Percentiles rank a stretch among this genome's conserved stretches.
phyloP scores from a whole-genome alignment of 2,888 invertebrate genomes.

The Epinotia bilunana region DNA sequence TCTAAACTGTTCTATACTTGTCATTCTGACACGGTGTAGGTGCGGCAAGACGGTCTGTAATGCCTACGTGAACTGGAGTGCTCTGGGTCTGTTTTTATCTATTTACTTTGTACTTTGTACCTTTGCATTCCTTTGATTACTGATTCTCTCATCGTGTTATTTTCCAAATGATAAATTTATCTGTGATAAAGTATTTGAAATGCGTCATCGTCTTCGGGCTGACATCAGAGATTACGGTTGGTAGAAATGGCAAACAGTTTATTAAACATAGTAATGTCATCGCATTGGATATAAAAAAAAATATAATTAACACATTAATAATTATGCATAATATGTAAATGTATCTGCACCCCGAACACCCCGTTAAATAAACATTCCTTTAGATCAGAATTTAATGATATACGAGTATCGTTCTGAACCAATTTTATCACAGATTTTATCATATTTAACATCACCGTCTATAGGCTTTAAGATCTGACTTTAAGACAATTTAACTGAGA shows the following conservation, averaged over 20 bases:
- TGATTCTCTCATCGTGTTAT: conserved; percentile 6
- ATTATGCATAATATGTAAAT: neutral
- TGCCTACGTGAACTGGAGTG: too few relatives aligned
- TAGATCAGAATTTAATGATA: neutral
- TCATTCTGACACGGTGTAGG: too few relatives aligned
- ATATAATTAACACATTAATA: too few relatives aligned
- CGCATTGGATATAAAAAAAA: neutral
- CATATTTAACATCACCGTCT: too few relatives aligned
- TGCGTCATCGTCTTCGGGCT: neutral
- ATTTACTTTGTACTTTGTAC: neutral
- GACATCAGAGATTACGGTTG: conserved; percentile 18
- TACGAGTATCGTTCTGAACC: too few relatives aligned
- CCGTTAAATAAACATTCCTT: neutral
- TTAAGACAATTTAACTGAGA: too few relatives aligned
- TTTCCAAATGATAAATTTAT: conserved; percentile 1
- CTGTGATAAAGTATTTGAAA: neutral
- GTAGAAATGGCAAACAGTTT: conserved; percentile 5
- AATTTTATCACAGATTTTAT: too few relatives aligned
- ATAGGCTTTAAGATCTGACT: too few relatives aligned
- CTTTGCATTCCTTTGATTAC: neutral
- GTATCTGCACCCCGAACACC: too few relatives aligned
- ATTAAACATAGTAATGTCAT: neutral
- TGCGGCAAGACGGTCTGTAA: too few relatives aligned
- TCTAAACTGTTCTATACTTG: too few relatives aligned
- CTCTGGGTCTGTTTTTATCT: neutral